Evolutionary conservation across 2,797 vertebrate genomes (phyloP).

Genomic region (Xiphorhynchus erythropygius): DNA sequence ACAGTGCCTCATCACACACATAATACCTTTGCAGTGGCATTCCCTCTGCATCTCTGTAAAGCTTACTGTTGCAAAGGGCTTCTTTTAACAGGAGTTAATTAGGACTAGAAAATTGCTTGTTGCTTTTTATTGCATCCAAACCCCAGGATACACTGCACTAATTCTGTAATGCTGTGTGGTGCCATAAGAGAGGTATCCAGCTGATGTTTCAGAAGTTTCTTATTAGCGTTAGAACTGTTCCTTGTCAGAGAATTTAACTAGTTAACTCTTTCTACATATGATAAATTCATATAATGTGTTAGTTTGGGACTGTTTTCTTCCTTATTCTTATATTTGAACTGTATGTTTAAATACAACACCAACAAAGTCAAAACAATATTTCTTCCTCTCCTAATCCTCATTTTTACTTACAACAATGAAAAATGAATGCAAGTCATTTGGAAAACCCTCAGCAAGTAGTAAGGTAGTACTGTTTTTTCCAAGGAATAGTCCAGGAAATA

Average conservation of each 20-base stretch:
- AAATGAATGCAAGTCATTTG: neutral
- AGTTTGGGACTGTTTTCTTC: neutral
- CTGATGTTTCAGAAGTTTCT: neutral
- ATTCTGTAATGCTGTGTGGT: neutral
- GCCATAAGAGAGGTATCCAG: neutral
- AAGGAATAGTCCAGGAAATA: neutral
- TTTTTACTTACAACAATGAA: neutral
- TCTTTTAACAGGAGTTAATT: conserved; percentile 65
- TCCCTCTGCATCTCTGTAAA: conserved; percentile 11
- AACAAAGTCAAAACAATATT: neutral
- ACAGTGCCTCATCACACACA: neutral
- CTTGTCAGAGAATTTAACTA: neutral
- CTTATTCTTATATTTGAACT: neutral
- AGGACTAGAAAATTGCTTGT: conserved; percentile 49
- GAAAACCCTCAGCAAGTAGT: neutral
- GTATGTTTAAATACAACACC: neutral
- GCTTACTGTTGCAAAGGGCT: conserved; percentile 16
- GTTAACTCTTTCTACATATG: neutral
- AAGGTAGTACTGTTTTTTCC: neutral
- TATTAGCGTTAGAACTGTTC: conserved; percentile 15
- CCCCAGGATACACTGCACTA: conserved; percentile 25
- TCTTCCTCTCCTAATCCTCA: neutral
- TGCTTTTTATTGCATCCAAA: conserved; percentile 52
- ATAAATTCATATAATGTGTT: neutral
- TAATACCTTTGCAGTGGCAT: neutral